Evolutionary conservation across 1,140 invertebrate species (phyloP), one percentile per base, ranked within the genome.

Genomic region (Drosophila chauvacae): DNA sequence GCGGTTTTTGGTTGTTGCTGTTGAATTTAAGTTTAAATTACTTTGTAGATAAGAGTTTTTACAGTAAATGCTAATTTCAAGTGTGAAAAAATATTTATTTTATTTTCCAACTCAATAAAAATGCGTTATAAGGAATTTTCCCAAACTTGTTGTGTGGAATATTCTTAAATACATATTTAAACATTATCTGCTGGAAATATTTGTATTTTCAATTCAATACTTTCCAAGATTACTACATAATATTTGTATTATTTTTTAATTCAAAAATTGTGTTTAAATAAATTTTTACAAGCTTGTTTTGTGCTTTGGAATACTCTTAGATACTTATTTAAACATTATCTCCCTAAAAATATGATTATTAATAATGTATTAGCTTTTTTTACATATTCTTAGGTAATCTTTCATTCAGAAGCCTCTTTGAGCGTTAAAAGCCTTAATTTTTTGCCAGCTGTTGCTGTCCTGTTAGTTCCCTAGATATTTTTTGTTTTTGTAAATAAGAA

Each of bases 1-100:
- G 73, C 75, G 66, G 70, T 70, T 66, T 63, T 60, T 13, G 11
- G 26, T 60, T 69, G 47, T 68, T 56, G 37, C 37, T 28, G 28
- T 56, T n/a, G n/a, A 44, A 45, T 68, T 68, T 76, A 30, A 71
- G 61, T 69, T 82, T 76, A 55, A 80, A 72, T 80, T 66, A 65
- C 70, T 65, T 58, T 59, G 7, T 7, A 2, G 50, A 61, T 50
- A 39, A 7, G 16, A 48, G 16, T 18, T 37, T 28, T n/a, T 41
- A 13, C 44, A n/a, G 30, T 37, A 71, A 72, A 59, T 72, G 7
- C 0, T 50, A 66, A 50, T 41, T 68, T 65, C 0, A 23, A 66
- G 18, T 16, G 6, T 10, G 30, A 61, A 47, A 9, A 62, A 62
- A 47, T 37, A 47, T 35, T 13, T n/a, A 14, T 10, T 30, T n/a